Percentiles rank a stretch among this genome's conserved stretches.
Conservation (phyloP, 2,113 vertebrate species). For the Onychostruthus taczanowskii region DNA sequence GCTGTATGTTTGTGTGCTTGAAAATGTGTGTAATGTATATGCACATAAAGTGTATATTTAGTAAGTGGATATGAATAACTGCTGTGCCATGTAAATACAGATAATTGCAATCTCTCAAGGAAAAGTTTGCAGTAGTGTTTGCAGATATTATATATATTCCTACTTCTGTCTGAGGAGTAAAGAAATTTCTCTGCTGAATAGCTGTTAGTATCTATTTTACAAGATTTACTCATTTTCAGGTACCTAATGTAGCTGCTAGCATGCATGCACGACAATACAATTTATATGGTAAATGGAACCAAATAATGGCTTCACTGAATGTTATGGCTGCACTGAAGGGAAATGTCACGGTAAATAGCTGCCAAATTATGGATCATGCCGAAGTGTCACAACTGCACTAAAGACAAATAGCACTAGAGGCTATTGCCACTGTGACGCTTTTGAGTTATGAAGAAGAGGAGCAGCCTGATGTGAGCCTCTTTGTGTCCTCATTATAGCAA, state of each 20-base stretch:
- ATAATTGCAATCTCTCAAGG: conserved; percentile 49
- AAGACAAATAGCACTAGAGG: conserved; percentile 83
- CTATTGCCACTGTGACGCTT: conserved; percentile 76
- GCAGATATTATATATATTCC: conserved; percentile 43
- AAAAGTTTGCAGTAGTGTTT: conserved; percentile 50
- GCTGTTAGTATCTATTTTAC: conserved; percentile 80
- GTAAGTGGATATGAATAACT: background rate
- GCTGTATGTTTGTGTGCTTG: background rate
- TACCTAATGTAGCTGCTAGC: conserved; percentile 82
- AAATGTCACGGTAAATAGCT: conserved; percentile 87
- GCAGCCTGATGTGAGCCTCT: conserved; percentile 74
- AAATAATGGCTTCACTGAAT: conserved; percentile 85
- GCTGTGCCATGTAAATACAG: conserved; percentile 32
- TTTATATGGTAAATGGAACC: conserved; percentile 89
- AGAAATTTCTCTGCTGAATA: conserved; percentile 64
- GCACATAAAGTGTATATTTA: background rate
- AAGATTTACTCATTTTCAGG: conserved; percentile 84
- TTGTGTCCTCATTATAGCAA: conserved; percentile 78
- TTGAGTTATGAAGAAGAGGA: conserved; percentile 82
- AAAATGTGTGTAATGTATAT: background rate
- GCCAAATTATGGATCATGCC: conserved; percentile 86
- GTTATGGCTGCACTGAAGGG: conserved; percentile 85
- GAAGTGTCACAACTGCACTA: conserved; percentile 83
- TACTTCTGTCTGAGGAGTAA: conserved; percentile 48
- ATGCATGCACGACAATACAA: conserved; percentile 85